Conservation (phyloP, 2,888 invertebrate species). For the Euclidia mi region DNA sequence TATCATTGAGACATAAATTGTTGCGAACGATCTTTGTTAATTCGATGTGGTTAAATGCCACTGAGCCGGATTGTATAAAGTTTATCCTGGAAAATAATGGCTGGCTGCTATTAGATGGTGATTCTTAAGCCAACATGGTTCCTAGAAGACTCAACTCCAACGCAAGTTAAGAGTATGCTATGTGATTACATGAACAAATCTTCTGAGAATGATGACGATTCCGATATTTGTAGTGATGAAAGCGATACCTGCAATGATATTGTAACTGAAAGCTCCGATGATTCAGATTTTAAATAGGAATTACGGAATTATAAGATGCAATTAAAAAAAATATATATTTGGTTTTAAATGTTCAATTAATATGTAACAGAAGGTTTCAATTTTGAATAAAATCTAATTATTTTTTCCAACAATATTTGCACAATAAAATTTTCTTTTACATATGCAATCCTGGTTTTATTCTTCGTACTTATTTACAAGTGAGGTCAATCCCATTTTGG, state of each 20-base stretch:
- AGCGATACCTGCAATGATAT: background rate
- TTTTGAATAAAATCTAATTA: too few species aligned
- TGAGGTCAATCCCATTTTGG: too few species aligned
- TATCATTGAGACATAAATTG: slow-evolving; percentile 44
- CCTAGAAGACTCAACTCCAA: too few species aligned
- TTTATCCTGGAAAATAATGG: slow-evolving; percentile 40
- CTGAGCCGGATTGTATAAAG: slow-evolving; percentile 44
- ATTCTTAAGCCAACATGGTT: slow-evolving; percentile 15
- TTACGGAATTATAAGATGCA: slow-evolving; percentile 4
- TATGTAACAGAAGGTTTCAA: too few species aligned
- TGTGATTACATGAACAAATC: slow-evolving; percentile 7
- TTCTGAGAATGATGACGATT: slow-evolving; percentile 3
- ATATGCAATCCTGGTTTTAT: background rate
- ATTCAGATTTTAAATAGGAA: slow-evolving; percentile 13
- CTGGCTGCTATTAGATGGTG: slow-evolving; percentile 17
- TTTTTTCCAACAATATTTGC: too few species aligned
- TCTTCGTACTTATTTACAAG: too few species aligned
- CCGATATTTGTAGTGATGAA: slow-evolving; percentile 4
- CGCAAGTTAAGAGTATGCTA: slow-evolving; percentile 4
- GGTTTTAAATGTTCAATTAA: background rate
- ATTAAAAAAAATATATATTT: background rate
- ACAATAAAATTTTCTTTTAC: slow-evolving; percentile 9
- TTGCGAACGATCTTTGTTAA: slow-evolving; percentile 53
- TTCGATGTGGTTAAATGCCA: slow-evolving; percentile 59
- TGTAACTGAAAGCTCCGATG: too few species aligned